Evolutionary conservation across 2,113 vertebrate species (phyloP), one percentile per base, ranked within the genome.

Genomic region (Sapajus apella): DNA sequence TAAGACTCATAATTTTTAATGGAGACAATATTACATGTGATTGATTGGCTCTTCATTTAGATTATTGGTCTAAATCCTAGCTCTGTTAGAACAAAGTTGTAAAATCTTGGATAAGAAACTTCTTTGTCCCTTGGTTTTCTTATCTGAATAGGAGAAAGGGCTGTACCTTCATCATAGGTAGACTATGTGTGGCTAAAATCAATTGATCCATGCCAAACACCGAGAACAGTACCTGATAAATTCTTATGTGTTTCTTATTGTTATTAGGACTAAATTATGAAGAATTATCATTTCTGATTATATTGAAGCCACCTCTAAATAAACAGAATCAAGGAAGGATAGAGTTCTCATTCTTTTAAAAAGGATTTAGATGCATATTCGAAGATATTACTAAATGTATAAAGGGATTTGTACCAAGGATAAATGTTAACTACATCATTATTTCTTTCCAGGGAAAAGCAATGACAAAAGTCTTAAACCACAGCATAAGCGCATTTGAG

Each of bases 231-330:
- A 23, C 14, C 27, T 3, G 2, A 47, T 79, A 40, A 73, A 68
- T 58, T 10, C 0, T 86, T 72, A 32, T 73, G 27, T 82, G 50
- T 77, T 91, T 91, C 11, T 32, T 91, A 30, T 37, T 52, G 23
- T 79, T 66, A 82, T 64, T 70, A 43, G 40, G 55, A 88, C 30
- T 95, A 77, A 84, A 88, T 95, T 84, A 75, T 82, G 58, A 94
- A 75, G 32, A 90, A 94, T 72, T 21, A n/a, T 40, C 14, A 23
- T 91, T 81, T 96, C 40, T 92, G 94, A 21, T 84, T 87, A 76
- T 3, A 50, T 27, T 12, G n/a, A 82, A 94, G 20, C n/a, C 70
- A 80, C 4, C 4, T 81, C 43, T 81, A 92, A 64, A 76, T 90
- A 32, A 83, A 93, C 88, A 92, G 45, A 70, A 82, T 87, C 25